These are phyloP conservation scores for Trachymyrmex cornetzi DNA, from an alignment of 1,140 invertebrate genomes.

Conservation along the genomic window DNA sequence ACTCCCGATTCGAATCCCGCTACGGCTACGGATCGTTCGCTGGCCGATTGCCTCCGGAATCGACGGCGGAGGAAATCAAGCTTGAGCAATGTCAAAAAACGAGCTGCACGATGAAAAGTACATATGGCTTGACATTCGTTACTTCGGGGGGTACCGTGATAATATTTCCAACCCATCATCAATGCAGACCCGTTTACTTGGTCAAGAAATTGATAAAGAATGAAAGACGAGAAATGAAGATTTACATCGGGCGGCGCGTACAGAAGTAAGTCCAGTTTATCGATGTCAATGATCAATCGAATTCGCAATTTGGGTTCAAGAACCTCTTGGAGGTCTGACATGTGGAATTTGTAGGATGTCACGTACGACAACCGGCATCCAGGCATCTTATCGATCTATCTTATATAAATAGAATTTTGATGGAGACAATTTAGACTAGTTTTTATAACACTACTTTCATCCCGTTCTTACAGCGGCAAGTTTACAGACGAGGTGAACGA, in stretches of 20 bases:
- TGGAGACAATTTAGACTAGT: conserved; percentile 14
- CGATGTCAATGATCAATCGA: conserved; percentile 31
- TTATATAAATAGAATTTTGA: conserved; percentile 18
- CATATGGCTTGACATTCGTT: neutral
- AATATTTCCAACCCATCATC: neutral
- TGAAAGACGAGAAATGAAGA: neutral
- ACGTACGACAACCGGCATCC: neutral
- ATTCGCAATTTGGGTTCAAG: conserved; percentile 35
- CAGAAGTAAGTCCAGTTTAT: conserved; percentile 22
- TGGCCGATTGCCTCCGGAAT: neutral
- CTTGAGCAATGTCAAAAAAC: conserved; percentile 9
- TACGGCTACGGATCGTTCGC: conserved; percentile 17
- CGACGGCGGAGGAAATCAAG: neutral
- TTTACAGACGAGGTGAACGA: conserved; percentile 42
- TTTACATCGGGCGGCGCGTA: neutral
- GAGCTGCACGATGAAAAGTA: neutral
- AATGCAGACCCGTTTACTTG: neutral
- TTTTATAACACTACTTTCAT: conserved; percentile 23
- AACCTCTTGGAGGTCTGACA: neutral
- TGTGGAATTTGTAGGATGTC: neutral
- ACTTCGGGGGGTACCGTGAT: neutral
- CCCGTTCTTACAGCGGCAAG: neutral
- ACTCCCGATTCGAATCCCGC: conserved; percentile 13
- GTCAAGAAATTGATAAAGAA: neutral
- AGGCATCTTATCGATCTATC: conserved; percentile 22